A percentile compares a stretch with the other conserved stretches of the same genome.
Evolutionary conservation across 2,888 invertebrate species (phyloP).

Genomic region (Copidosoma aretas): DNA sequence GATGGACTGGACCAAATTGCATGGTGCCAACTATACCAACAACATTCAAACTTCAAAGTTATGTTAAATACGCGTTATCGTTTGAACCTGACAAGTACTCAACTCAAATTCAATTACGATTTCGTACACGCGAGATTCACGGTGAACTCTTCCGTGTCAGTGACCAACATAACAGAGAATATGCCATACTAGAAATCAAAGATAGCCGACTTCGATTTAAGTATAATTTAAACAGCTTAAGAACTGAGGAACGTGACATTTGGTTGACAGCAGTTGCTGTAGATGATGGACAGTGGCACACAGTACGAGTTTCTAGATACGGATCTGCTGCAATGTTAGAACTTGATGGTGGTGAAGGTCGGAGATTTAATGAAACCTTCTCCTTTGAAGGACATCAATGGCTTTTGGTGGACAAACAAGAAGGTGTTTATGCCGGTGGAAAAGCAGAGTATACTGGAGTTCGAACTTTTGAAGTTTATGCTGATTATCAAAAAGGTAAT

Average conservation of each 20-base stretch:
- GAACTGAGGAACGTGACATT: slow-evolving; percentile 89
- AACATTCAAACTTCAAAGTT: slow-evolving; percentile 91
- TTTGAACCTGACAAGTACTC: slow-evolving; percentile 92
- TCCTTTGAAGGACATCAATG: slow-evolving; percentile 90
- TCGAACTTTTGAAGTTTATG: slow-evolving; percentile 91
- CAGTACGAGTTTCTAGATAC: slow-evolving; percentile 87
- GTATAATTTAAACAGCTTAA: slow-evolving; percentile 89
- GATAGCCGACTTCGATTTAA: slow-evolving; percentile 89
- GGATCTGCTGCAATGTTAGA: slow-evolving; percentile 92
- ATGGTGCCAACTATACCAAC: slow-evolving; percentile 86
- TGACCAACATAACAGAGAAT: slow-evolving; percentile 92
- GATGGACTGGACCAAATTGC: slow-evolving; percentile 92
- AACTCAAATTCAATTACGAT: slow-evolving; percentile 90
- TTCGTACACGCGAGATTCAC: slow-evolving; percentile 90
- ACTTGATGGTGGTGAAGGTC: slow-evolving; percentile 93
- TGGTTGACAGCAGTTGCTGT: slow-evolving; percentile 90
- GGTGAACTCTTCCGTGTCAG: slow-evolving; percentile 94
- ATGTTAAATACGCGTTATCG: slow-evolving; percentile 94
- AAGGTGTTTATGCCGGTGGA: slow-evolving; percentile 94
- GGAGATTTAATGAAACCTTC: slow-evolving; percentile 91
- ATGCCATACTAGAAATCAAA: slow-evolving; percentile 90
- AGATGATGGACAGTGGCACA: slow-evolving; percentile 97
- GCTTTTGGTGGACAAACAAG: slow-evolving; percentile 90
- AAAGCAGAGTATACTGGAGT: slow-evolving; percentile 95
- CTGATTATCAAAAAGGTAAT: slow-evolving; percentile 89